phyloP scores from a whole-genome alignment of 2,888 invertebrate species.

The Itoplectis maculator region DNA sequence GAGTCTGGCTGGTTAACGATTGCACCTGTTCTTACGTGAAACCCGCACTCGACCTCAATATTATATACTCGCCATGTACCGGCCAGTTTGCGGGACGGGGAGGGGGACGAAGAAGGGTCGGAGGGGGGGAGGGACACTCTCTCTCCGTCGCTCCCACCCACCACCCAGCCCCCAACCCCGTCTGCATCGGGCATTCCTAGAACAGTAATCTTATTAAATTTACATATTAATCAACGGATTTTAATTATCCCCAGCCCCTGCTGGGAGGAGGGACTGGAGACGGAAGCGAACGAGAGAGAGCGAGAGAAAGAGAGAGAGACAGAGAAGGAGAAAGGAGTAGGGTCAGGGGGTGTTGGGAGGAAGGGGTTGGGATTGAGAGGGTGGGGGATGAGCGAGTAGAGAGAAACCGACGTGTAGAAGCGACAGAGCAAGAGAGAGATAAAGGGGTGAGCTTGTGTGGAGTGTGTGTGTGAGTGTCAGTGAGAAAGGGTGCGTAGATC shows the following conservation, averaged over 20 bases:
- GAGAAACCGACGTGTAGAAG: conserved; percentile 62
- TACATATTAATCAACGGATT: conserved; percentile 99
- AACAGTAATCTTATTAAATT: conserved; percentile 99
- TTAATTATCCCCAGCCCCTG: conserved; percentile 94
- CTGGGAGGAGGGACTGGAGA: conserved; percentile 72
- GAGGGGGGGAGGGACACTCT: conserved; percentile 10
- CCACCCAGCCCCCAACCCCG: conserved; percentile 74
- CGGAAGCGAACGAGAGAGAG: conserved; percentile 69
- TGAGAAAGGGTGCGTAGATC: conserved; percentile 40
- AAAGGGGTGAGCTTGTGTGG: conserved; percentile 1
- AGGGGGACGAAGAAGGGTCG: not conserved
- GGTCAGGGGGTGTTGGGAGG: conserved; percentile 66
- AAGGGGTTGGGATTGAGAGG: conserved; percentile 73
- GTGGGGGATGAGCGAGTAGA: conserved; percentile 69
- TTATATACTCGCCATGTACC: conserved; percentile 41
- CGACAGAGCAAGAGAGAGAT: too few relatives aligned
- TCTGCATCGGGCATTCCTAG: conserved; percentile 89
- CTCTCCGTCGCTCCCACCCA: conserved; percentile 65
- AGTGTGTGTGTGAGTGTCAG: not conserved
- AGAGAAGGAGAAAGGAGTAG: conserved; percentile 61
- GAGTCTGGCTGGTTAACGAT: conserved; percentile 62
- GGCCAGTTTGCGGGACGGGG: conserved; percentile 16
- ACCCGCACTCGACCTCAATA: conserved; percentile 48
- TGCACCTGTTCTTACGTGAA: conserved; percentile 68
- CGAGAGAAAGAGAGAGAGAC: conserved; percentile 65